Evolutionary conservation across 1,140 invertebrate genomes (phyloP), one percentile per base, ranked within the genome.

Genomic region (Atta colombica): DNA sequence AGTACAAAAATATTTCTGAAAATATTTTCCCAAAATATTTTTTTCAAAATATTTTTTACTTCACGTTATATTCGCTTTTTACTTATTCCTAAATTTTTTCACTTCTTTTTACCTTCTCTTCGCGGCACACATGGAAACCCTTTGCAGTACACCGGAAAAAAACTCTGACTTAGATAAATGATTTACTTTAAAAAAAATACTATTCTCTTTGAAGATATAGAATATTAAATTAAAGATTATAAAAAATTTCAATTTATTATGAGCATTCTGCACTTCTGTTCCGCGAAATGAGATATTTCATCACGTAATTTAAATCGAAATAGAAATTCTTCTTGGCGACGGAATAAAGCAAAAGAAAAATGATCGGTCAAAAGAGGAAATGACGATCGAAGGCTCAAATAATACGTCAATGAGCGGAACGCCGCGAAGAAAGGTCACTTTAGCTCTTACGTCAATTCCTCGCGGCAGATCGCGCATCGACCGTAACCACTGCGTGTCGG

Each of bases 401-500:
- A n/a, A 31, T 14, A 71, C 51, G 51, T 58, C 51, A 53, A 72
- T 39, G 66, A 71, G 53, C 14, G 35, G 35, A n/a, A 82, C 21
- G 66, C 8, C 7, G 31, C 21, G 65, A 72, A 45, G 78, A 71
- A 78, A 72, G 66, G 35, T 82, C 65, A 72, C 35, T 45, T 35
- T 12, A 6, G 21, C 53, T 82, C 25, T 82, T 82, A 58, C 31
- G 66, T 72, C 66, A 82, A 82, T 71, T 72, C 69, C 35, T 25
- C 51, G 66, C 66, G 66, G 28, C 49, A 5, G 49, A 39, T 71
- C 51, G 68, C 49, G 31, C 66, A 81, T 69, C 65, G 51, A 58
- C 51, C 66, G 51, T 60, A 72, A 72, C 66, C 39, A 81, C 78
- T 71, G 78, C 68, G 68, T 82, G 35, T 58, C 78, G 35, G 25